Percentiles rank a stretch among this genome's conserved stretches.
Conservation (phyloP, 1,140 invertebrate genomes). For the Bradynema listronoti region DNA sequence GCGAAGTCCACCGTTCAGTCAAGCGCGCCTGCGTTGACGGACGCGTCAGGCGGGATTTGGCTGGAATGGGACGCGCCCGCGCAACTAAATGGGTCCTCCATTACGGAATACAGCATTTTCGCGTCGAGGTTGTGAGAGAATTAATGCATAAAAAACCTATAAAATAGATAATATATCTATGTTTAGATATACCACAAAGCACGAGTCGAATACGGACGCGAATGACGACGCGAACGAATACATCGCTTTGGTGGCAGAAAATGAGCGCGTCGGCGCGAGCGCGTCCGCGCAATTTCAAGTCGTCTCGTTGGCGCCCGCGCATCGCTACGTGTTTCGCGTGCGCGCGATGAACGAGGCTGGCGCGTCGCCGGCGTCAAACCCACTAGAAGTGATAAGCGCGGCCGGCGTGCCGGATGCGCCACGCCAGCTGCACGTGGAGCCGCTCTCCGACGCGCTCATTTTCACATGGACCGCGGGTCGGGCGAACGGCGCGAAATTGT, state of each 20-base stretch:
- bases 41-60: slow-evolving; percentile 3
- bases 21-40: neutral
- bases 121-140: slow-evolving; percentile 21
- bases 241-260: neutral
- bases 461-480: slow-evolving; percentile 31
- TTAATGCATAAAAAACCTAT: neutral
- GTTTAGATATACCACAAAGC: no score
- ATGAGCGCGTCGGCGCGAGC: slow-evolving; percentile 10
- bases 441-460: slow-evolving; percentile 23
- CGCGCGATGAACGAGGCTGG: slow-evolving; percentile 45
- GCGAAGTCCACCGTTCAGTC: no score
- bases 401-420: slow-evolving; percentile 33
- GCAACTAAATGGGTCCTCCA: slow-evolving; percentile 39
- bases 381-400: slow-evolving; percentile 42
- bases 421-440: slow-evolving; percentile 30
- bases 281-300: slow-evolving; percentile 16
- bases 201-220: no score
- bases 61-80: slow-evolving; percentile 41
- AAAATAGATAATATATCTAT: no score
- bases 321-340: slow-evolving; percentile 39
- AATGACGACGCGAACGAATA: neutral
- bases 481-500: slow-evolving; percentile 10
- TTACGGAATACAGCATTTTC: slow-evolving; percentile 37
- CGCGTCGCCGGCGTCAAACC: slow-evolving; percentile 35
- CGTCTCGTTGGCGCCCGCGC: slow-evolving; percentile 33